Conservation (phyloP, 1,140 invertebrate genomes). For the Drosophila fuyamai region DNA sequence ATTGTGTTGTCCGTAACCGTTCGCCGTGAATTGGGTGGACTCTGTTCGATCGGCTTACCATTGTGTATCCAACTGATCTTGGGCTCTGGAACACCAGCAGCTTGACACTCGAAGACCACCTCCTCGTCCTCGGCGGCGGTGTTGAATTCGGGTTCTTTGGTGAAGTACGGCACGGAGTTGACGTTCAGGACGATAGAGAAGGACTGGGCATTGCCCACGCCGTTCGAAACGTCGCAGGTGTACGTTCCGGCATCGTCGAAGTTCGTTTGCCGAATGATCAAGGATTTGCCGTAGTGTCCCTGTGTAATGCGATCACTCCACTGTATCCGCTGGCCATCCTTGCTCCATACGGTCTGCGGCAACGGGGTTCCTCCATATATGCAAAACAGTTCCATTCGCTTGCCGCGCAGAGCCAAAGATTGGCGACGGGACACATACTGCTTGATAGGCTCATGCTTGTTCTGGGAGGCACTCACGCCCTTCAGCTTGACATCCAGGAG, state of each 20-base stretch:
- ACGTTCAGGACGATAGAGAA: slow-evolving; percentile 94
- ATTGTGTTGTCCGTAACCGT: slow-evolving; percentile 90
- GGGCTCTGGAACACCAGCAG: slow-evolving; percentile 94
- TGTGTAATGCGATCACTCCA: slow-evolving; percentile 91
- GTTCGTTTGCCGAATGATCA: slow-evolving; percentile 93
- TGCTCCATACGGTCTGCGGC: slow-evolving; percentile 93
- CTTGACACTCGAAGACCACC: slow-evolving; percentile 94
- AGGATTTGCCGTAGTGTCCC: slow-evolving; percentile 96
- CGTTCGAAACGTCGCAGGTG: slow-evolving; percentile 96
- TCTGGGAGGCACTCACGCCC: slow-evolving; percentile 90
- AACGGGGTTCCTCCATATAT: slow-evolving; percentile 95
- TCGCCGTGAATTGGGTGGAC: slow-evolving; percentile 90
- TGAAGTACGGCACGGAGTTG: slow-evolving; percentile 96
- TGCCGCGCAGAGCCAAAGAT: slow-evolving; percentile 92
- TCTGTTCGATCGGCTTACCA: slow-evolving; percentile 93
- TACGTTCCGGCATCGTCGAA: slow-evolving; percentile 95
- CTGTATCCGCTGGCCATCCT: slow-evolving; percentile 89
- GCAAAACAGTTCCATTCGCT: slow-evolving; percentile 93
- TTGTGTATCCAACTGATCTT: slow-evolving; percentile 98
- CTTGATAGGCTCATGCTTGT: slow-evolving; percentile 90
- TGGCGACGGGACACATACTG: slow-evolving; percentile 95
- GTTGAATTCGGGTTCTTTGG: slow-evolving; percentile 94
- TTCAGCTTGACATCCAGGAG: slow-evolving; percentile 91
- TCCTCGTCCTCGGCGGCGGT: slow-evolving; percentile 96
- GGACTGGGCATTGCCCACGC: slow-evolving; percentile 92